These are phyloP conservation scores for Chondrilla cf. caribensis DNA, from an alignment of 37 sponge, comb jelly and placozoan species.

Conservation along the genomic window DNA sequence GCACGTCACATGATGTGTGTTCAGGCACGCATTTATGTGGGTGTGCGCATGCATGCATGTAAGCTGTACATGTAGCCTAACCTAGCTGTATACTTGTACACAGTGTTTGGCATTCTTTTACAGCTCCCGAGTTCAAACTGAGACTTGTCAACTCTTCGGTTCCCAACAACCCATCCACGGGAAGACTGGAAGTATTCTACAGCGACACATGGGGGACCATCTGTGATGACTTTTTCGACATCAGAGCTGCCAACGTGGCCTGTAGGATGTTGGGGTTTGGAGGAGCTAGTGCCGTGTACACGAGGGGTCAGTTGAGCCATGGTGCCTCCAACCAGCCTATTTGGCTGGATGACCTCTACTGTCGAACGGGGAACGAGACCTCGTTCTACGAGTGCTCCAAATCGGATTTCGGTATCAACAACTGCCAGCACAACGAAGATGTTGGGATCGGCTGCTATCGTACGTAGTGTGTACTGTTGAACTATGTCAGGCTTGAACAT, in stretches of 20 bases:
- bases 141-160: background rate
- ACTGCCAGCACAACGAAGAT: background rate
- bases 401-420: background rate
- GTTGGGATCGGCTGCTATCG: background rate
- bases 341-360: conserved; percentile 15
- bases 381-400: background rate
- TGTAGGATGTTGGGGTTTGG: conserved; percentile 11
- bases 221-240: conserved; percentile 23
- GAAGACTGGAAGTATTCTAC: background rate
- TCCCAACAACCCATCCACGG: background rate
- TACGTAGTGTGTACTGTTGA: background rate
- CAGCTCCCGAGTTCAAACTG: conserved; percentile 7
- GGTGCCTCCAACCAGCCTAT: background rate
- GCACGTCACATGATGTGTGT: too few species aligned
- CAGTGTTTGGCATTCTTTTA: too few species aligned
- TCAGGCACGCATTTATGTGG: too few species aligned
- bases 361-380: background rate
- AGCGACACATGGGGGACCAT: conserved; percentile 7
- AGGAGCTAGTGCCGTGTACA: background rate
- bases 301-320: background rate
- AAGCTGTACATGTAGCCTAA: too few species aligned
- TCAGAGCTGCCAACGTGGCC: background rate
- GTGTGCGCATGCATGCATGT: too few species aligned
- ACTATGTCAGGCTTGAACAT: too few species aligned
- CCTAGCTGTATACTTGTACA: too few species aligned